Percentiles rank a stretch among this genome's conserved stretches.
These are phyloP conservation scores for Pionites leucogaster DNA, from an alignment of 2,113 vertebrate species.

Conservation along the genomic window DNA sequence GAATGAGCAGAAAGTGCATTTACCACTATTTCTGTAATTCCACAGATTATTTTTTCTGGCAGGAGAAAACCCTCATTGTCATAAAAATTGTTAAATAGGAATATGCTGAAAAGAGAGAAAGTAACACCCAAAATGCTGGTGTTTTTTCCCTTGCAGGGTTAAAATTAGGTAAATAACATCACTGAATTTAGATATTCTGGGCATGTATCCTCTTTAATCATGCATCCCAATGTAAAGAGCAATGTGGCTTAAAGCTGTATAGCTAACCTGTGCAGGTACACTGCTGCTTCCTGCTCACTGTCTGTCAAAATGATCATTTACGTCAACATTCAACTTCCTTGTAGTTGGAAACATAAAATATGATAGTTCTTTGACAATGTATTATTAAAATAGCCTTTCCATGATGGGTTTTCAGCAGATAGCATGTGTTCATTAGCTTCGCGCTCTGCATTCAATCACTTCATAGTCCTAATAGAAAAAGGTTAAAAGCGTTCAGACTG, in stretches of 20 bases:
- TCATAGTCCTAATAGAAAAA: constrained; percentile 8
- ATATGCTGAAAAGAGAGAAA: neutral
- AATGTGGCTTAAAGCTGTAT: neutral
- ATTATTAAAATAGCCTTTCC: neutral
- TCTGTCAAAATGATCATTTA: neutral
- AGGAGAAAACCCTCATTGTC: neutral
- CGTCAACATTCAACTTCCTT: neutral
- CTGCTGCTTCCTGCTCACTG: neutral
- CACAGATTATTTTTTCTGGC: neutral
- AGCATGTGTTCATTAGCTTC: neutral
- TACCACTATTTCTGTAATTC: neutral
- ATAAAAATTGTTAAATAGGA: neutral
- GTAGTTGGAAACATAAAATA: neutral
- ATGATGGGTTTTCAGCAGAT: neutral
- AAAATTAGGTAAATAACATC: neutral
- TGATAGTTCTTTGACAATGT: neutral
- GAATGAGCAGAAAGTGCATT: neutral
- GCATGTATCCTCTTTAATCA: neutral
- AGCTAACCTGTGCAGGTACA: neutral
- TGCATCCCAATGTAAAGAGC: neutral
- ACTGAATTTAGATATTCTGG: neutral
- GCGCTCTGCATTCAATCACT: neutral
- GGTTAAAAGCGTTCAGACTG: neutral
- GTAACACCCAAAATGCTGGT: rapidly evolving
- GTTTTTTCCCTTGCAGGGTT: neutral